Conservation (phyloP, 2,797 vertebrate species). For the Carapus acus region DNA sequence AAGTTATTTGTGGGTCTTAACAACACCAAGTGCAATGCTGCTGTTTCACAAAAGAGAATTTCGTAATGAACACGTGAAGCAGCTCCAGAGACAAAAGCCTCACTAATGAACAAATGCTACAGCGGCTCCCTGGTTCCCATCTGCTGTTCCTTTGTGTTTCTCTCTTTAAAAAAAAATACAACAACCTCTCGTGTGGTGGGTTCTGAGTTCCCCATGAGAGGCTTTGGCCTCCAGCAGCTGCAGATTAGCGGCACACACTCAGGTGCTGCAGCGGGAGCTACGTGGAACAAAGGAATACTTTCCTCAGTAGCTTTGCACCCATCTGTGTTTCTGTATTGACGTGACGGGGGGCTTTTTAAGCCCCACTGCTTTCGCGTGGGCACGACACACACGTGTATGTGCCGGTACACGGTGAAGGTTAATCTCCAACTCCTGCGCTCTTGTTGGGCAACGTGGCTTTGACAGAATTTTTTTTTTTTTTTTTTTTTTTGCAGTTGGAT, state of each 20-base stretch:
- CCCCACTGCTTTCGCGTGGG: neutral
- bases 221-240: conserved; percentile 18
- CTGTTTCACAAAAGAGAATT: conserved; percentile 16
- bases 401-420: neutral
- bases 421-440: conserved; percentile 28
- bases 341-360: conserved; percentile 2
- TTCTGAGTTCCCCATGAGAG: conserved; percentile 30
- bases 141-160: conserved; percentile 10
- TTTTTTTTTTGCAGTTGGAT: conserved; percentile 47
- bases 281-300: conserved; percentile 27
- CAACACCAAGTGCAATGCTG: too few species aligned
- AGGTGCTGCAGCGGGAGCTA: conserved; percentile 23
- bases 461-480: too few species aligned
- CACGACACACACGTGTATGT: neutral
- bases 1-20: too few species aligned
- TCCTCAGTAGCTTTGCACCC: conserved; percentile 23
- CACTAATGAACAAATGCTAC: conserved; percentile 36
- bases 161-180: conserved; percentile 18
- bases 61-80: conserved; percentile 11
- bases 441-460: conserved; percentile 40
- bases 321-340: conserved; percentile 34
- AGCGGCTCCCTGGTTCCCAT: conserved; percentile 8
- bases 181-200: too few species aligned
- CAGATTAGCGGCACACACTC: conserved; percentile 29
- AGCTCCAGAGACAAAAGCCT: conserved; percentile 18